Conservation (phyloP, 1,140 invertebrate genomes). For the Drosophila santomea region DNA sequence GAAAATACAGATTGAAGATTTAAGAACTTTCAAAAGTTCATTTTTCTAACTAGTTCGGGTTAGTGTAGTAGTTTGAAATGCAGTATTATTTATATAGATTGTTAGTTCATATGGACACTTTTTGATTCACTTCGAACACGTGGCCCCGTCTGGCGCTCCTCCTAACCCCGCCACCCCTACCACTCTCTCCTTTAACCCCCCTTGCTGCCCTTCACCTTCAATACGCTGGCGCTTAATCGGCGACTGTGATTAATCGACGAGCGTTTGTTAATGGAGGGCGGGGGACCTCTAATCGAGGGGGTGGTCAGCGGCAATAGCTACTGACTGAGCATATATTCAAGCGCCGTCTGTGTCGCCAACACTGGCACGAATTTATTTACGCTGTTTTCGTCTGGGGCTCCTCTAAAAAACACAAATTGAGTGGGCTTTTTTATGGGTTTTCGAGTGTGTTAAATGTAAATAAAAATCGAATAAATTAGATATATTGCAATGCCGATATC, state of each 20-base stretch:
- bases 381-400: constrained; percentile 38
- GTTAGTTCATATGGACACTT: neutral
- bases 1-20: too few species aligned
- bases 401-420: constrained; percentile 63
- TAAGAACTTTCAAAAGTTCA: neutral
- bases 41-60: neutral
- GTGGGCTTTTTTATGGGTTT: constrained; percentile 70
- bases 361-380: constrained; percentile 21
- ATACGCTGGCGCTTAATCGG: constrained; percentile 73
- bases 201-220: constrained; percentile 4
- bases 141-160: constrained; percentile 18
- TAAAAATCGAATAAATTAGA: constrained; percentile 80
- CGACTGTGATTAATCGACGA: constrained; percentile 76
- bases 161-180: neutral
- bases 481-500: constrained; percentile 79
- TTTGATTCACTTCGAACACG: constrained; percentile 15
- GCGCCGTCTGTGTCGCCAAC: constrained; percentile 33
- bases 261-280: constrained; percentile 47
- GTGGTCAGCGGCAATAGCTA: constrained; percentile 51
- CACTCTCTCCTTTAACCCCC: constrained; percentile 1
- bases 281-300: constrained; percentile 1
- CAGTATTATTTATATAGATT: too few species aligned
- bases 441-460: constrained; percentile 74
- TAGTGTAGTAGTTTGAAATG: too few species aligned
- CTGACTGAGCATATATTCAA: constrained; percentile 71